Evolutionary conservation across 2,113 vertebrate species (phyloP), one percentile per base, ranked within the genome.

Genomic region (Xenopus laevis): DNA sequence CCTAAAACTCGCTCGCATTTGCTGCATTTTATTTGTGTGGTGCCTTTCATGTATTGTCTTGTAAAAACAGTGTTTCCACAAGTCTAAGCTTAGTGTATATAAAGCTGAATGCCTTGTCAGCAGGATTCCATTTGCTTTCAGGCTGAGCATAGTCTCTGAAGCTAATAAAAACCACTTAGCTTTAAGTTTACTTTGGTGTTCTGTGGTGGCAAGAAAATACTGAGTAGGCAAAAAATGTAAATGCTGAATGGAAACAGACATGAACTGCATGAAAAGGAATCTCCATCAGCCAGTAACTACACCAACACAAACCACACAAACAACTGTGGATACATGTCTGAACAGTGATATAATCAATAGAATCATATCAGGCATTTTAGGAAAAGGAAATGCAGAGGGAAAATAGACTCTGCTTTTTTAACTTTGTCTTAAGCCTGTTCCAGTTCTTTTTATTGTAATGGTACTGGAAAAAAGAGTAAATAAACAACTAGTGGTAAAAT

Each of bases 121-220:
- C 66, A 69, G 7, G 27, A 27, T 60, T 67, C 27, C 55, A 23
- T 68, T 75, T 53, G 21, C 57, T 75, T 47, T 21, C 44, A 7
- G 65, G 44, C 65, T 21, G 10, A 6, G n/a, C 47, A 44, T 53
- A 21, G 13, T 53, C 57, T 68, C 45, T 52, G 72, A 57, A 62
- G 58, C 72, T 75, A 68, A 50, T 75, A 62, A 68, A 74, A 68
- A 75, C 57, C 60, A 21, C 62, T 65, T 62, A 23, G 57, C 57
- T 62, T 21, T 68, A 53, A 68, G 57, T 74, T 68, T 74, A 68
- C 65, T 68, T 75, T 75, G 65, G 65, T 68, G 58, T 53, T 68
- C 58, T 68, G 30, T 17, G 59, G 60, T 17, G 55, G 16, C n/a
- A 21, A 17, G 64, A 60, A 50, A 60, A 67, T n/a, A 52, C 46